phyloP scores from a whole-genome alignment of 2,113 vertebrate species.

The Nothoprocta perdicaria region DNA sequence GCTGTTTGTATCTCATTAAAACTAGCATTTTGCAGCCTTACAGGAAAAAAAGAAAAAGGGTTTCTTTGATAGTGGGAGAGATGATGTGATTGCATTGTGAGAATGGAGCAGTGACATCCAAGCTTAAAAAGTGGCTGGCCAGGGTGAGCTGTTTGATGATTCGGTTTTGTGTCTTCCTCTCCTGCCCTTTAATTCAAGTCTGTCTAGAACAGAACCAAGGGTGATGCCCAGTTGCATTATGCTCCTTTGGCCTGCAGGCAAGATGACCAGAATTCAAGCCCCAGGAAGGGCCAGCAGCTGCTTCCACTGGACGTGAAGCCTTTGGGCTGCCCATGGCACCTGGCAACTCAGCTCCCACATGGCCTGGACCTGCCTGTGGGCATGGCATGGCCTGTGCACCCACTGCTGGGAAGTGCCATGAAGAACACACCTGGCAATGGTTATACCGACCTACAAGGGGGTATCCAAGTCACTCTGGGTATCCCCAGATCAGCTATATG shows the following conservation, averaged over 20 bases:
- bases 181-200: background rate
- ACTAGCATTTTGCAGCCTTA: background rate
- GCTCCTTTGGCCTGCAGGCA: background rate
- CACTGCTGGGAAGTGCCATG: fast-evolving
- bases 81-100: background rate
- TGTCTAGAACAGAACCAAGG: background rate
- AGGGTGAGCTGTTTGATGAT: background rate
- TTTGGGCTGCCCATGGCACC: background rate
- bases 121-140: background rate
- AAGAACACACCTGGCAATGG: background rate
- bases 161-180: background rate
- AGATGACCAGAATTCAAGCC: background rate
- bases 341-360: background rate
- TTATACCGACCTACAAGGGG: background rate
- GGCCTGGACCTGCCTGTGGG: fast-evolving
- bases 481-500: background rate
- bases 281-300: background rate
- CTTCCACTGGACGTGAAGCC: fast-evolving
- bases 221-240: background rate
- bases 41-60: background rate
- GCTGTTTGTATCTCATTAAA: background rate
- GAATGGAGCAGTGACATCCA: background rate
- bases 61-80: background rate
- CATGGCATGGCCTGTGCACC: background rate
- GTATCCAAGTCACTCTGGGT: fast-evolving